Base-by-base conservation (phyloP, 1,140 invertebrate species). In the Hypsibius dujardini region DNA sequence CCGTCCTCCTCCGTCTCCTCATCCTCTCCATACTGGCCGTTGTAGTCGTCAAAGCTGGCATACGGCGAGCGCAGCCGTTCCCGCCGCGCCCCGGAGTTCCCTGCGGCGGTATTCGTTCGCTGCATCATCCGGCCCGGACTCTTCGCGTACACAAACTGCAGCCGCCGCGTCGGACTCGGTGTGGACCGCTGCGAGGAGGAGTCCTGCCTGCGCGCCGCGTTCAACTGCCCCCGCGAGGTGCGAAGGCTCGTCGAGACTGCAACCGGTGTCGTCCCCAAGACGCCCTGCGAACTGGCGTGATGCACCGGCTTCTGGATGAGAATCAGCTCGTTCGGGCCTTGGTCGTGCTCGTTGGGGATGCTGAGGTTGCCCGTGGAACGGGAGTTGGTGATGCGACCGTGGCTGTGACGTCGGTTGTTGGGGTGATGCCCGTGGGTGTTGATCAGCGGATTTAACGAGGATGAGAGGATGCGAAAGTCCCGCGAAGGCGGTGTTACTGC, bases 21-120 rank as follows among this genome's bases (percentile, higher is more conserved):
- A 71, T 74, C 50, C 69, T 73, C 69, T 67, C 73, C 69, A 73
- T 74, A 69, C 59, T 73, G 46, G 71, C 62, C 47, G 71, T 73
- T 67, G 71, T 74, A 45, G 67, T 74, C 72, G 71, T 72, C 72
- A 42, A 67, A 67, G 42, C 62, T 67, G 12, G 12, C 62, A 67
- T 15, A 67, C 12, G 62, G 62, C 42, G 62, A 67, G 3, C 7
- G 3, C 3, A 3, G 12, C 12, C 62, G 12, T 15, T 45, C 62
- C 12, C 42, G 62, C 12, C 12, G 12, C 42, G 42, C 3, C 3
- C 12, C 12, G 12, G 12, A 42, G 42, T 42, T 42, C 62, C 45
- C 12, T n/a, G 50, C 50, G 7, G 50, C 7, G 28, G 28, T 28
- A 28, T 28, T 28, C 28, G 28, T 28, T 28, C 28, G 28, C 50